Evolutionary conservation across 37 sponge, comb jelly and placozoan genomes (phyloP), one percentile per base, ranked within the genome.

Genomic region (Axinella damicornis): DNA sequence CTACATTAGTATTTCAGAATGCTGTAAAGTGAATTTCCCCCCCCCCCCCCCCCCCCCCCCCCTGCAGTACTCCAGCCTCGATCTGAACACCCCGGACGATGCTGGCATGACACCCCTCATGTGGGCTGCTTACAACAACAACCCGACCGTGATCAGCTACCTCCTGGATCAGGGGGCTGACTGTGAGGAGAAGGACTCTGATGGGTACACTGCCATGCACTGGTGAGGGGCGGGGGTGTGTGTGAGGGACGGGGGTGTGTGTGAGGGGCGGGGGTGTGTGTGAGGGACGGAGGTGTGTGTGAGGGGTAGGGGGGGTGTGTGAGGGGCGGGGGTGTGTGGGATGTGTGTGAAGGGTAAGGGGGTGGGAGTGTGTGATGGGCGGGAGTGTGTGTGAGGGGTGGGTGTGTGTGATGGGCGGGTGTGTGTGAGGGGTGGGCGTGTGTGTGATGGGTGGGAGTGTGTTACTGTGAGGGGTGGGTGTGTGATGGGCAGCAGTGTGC

Each of bases 141-240:
- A 86, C 40, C 63, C 73, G 13, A 21, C 31, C 41, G 72, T 86
- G 34, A 53, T 71, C n/a, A 28, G 73, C 5, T 79, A 66, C 63
- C 81, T 96, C 40, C 74, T 91, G 66, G 76, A 76, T 28, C 41
- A 66, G 27, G 92, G 92, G 20, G 94, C 94, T 0, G 96, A 96
- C 30, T 33, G 62, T 6, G 96, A 96, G 53, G 96, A 96, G 86
- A 96, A 96, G 54, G 96, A 96, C 66, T 69, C 73, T 1, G 94
- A 93, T 68, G 96, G 96, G 34, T 57, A 76, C 69, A 96, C 96
- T 12, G 94, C 96, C 52, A 87, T 92, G 83, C 96, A 96, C 79
- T 96, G 96, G 96, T 94, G 68, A 33, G 81, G 53, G 76, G 46
- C 6, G 46, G 4, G 15, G 2, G 73, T 72, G 53, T 72, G 53